Conservation (phyloP, 2,888 invertebrate genomes). For the Petrophora chlorosata region DNA sequence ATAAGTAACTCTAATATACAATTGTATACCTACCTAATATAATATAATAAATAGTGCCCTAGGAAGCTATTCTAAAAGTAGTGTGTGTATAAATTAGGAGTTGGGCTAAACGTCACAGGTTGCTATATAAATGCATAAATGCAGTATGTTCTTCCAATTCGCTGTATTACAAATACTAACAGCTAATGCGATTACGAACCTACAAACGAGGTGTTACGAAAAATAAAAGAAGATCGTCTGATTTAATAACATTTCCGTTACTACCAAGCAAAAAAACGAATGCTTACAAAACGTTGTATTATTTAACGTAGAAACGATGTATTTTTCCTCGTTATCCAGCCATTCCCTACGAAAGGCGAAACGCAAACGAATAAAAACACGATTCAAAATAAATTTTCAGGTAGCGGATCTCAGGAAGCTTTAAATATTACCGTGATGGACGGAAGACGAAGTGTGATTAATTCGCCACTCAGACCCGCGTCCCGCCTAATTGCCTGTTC, state of each 20-base stretch:
- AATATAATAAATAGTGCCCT: no score
- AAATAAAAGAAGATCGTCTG: slow-evolving; percentile 1
- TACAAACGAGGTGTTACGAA: no score
- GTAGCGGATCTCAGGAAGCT: slow-evolving; percentile 29
- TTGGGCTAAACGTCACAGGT: no score
- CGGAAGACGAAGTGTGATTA: slow-evolving; percentile 40
- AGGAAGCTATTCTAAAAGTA: no score
- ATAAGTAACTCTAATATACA: no score
- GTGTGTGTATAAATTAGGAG: no score
- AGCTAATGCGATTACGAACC: no score
- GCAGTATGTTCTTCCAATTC: no score
- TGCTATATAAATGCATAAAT: no score
- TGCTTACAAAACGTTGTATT: slow-evolving; percentile 8
- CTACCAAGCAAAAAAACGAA: slow-evolving; percentile 5
- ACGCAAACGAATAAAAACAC: slow-evolving; percentile 21
- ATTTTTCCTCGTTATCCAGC: slow-evolving; percentile 21
- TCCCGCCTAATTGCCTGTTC: slow-evolving; percentile 34
- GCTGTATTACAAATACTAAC: no score
- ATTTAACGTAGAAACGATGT: slow-evolving; percentile 11
- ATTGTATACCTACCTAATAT: no score
- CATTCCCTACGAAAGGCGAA: slow-evolving; percentile 9
- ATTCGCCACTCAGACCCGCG: slow-evolving; percentile 34
- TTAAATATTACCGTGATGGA: slow-evolving; percentile 34
- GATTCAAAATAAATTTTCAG: slow-evolving; percentile 26
- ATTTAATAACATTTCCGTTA: slow-evolving; percentile 5